Evolutionary conservation across 2,797 vertebrate genomes (phyloP).

Genomic region (Cyclura pinguis): DNA sequence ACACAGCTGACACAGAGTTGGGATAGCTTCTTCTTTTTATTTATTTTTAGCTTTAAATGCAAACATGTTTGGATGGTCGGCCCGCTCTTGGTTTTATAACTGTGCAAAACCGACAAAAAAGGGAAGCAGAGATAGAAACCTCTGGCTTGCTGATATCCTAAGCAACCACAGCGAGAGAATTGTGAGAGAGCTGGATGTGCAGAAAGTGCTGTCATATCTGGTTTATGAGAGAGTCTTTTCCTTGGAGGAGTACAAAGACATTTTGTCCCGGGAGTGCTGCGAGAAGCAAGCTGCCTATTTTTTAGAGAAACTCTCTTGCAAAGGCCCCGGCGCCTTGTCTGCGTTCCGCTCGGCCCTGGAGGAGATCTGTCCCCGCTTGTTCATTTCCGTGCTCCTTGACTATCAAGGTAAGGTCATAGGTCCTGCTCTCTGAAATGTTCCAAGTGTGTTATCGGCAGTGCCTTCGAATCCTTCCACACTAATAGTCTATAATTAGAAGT

Average conservation of each 20-base stretch:
- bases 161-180: conserved; percentile 84
- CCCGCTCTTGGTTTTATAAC: conserved; percentile 86
- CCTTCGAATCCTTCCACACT: conserved; percentile 68
- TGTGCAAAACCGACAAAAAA: conserved; percentile 80
- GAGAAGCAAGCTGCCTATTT: conserved; percentile 84
- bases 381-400: conserved; percentile 89
- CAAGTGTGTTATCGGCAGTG: conserved; percentile 67
- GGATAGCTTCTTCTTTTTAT: conserved; percentile 68
- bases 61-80: conserved; percentile 86
- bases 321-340: conserved; percentile 88
- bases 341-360: conserved; percentile 90
- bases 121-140: conserved; percentile 80
- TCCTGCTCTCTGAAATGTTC: conserved; percentile 64
- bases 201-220: conserved; percentile 86
- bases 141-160: conserved; percentile 83
- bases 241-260: conserved; percentile 88
- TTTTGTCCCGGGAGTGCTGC: conserved; percentile 83
- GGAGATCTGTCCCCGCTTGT: conserved; percentile 90
- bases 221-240: conserved; percentile 90
- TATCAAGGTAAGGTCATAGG: conserved; percentile 86
- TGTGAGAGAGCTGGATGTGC: conserved; percentile 86
- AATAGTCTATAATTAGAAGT: conserved; percentile 74
- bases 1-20: conserved; percentile 66
- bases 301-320: conserved; percentile 86
- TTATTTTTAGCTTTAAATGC: conserved; percentile 65